A percentile compares a stretch with the other conserved stretches of the same genome.
These are phyloP conservation scores for Quadroppia sp. DNA, from an alignment of 2,888 invertebrate species.

Conservation along the genomic window DNA sequence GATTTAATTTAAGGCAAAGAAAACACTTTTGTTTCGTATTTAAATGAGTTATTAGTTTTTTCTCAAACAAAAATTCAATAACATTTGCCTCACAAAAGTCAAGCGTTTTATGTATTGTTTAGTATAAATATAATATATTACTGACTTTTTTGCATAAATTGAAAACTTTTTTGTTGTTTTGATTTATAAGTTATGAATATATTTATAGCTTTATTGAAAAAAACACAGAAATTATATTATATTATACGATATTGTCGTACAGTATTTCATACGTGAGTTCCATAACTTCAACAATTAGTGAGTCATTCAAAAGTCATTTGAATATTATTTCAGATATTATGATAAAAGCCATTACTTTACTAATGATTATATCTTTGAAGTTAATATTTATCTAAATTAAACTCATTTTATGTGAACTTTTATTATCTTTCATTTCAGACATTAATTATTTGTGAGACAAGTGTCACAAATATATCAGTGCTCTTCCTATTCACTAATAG, in stretches of 20 bases:
- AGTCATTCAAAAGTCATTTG: slow-evolving; percentile 14
- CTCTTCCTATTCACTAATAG: neutral
- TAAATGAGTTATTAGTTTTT: too few species aligned
- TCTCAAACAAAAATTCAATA: too few species aligned
- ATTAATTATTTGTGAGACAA: slow-evolving; percentile 14
- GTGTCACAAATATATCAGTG: slow-evolving; percentile 19
- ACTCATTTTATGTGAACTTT: slow-evolving; percentile 17
- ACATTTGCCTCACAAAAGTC: too few species aligned
- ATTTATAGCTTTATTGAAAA: neutral
- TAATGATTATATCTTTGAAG: neutral
- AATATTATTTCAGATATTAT: neutral
- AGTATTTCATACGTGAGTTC: neutral
- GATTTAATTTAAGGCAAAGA: neutral
- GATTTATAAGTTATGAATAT: too few species aligned
- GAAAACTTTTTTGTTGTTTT: too few species aligned
- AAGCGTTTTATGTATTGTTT: too few species aligned
- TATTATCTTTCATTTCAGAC: neutral
- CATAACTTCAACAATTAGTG: slow-evolving; percentile 10
- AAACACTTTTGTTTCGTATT: too few species aligned
- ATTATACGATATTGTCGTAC: neutral
- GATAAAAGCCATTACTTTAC: neutral
- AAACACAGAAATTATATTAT: neutral
- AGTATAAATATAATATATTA: too few species aligned
- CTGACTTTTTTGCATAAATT: too few species aligned
- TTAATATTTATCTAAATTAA: slow-evolving; percentile 11